Evolutionary conservation across 1,140 invertebrate species (phyloP), one percentile per base, ranked within the genome.

Genomic region (Hypothenemus hampei): DNA sequence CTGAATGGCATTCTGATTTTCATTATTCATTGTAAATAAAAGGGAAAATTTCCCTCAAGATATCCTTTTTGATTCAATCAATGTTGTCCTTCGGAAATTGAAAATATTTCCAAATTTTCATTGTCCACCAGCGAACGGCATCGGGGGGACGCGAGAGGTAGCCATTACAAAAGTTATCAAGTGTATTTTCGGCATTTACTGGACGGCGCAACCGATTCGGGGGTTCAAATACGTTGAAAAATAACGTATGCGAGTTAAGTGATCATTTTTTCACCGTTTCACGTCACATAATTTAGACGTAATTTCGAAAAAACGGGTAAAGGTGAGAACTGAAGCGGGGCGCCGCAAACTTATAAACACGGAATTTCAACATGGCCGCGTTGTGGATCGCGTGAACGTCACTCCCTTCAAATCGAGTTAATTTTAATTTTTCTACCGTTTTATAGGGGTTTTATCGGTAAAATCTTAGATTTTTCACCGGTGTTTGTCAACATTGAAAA

Each of bases 111-210:
- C 16, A 33, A 45, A 49, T 4, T 40, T 36, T n/a, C 21, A 55
- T 21, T 48, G 40, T 75, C 69, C 26, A 31, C 26, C 26, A 31
- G 66, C 24, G 20, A 20, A 35, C 10, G 11, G 72, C 40, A 46
- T 36, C 76, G 72, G 77, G 76, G 77, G 78, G 77, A 78, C 76
- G 77, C 77, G 76, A 78, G 75, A 77, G 75, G 73, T 76, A 77
- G 78, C 78, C 78, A 80, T 80, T 78, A 77, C 73, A 72, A 77
- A 77, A 55, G 21, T 48, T 58, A 48, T 31, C 26, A 51, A 58
- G 29, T 48, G 16, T 15, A 44, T 55, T 63, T 55, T 13, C n/a
- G 7, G 13, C 31, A 11, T 35, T 44, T 57, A 22, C 13, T 7
- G 26, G n/a, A 16, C 20, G 1, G 8, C 10, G 5, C 18, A 31